Base-by-base conservation (phyloP, 1,140 invertebrate genomes). In the Trissolcus basalis region DNA sequence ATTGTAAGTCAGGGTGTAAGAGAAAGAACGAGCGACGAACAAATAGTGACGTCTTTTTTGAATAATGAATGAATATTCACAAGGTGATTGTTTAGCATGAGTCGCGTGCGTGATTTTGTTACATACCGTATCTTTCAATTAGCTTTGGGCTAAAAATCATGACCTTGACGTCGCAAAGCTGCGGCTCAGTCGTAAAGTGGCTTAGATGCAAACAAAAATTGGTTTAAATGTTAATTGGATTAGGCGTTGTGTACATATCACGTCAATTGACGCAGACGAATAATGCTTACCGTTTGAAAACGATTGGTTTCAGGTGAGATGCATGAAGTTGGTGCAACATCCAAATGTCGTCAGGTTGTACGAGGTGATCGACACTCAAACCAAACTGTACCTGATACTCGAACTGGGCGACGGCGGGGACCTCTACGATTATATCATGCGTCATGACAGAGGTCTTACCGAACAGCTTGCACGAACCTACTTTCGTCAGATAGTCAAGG, bases 301-400 rank as follows among this genome's bases (percentile, higher is more conserved):
- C 7, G 43, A 19, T 14, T 49, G 39, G 9, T 65, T 74, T 36
- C 91, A 96, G 93, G 94, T 98, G 61, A 91, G 97, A 73, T 99
- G 98, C 85, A 99, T 99, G 98, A 99, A 99, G 89, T 89, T 99
- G 79, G 98, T 99, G 10, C 98, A 99, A 86, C 98, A 99, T 90
- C 97, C 94, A 35, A 97, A 99, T 90, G 97, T 99, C 15, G 98
- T 99, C 11, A 91, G 98, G 49, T 89, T 99, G 7, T 99, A 99
- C 88, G 97, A 99, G 91, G 97, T 99, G 47, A 99, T 99, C 83
- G 98, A 99, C 89, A 99, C 98, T 13, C 95, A 96, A 82, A 97
- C 96, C 59, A 97, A 98, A 89, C 89, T 98, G 65, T 97, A 97
- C 89, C 91, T 99, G 81, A 98, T 99, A 82, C 90, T 99, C 80